phyloP scores from a whole-genome alignment of 2,113 vertebrate species.

The Entelurus aequoreus region DNA sequence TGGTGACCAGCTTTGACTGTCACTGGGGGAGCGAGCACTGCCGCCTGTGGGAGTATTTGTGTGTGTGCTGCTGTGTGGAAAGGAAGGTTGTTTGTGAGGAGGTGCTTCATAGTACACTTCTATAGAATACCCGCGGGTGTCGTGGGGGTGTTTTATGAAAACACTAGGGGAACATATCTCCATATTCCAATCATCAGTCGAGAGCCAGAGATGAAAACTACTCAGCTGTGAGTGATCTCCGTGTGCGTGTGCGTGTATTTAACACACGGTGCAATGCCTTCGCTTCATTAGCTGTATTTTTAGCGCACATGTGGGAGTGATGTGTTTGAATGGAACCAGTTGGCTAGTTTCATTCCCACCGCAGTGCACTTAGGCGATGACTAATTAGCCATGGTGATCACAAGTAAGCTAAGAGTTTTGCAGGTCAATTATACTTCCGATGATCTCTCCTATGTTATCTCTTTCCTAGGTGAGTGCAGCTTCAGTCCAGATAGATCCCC shows the following conservation, averaged over 20 bases:
- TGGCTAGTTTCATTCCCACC: conserved; percentile 57
- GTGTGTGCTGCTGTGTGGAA: conserved; percentile 46
- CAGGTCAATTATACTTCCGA: conserved; percentile 17
- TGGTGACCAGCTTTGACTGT: conserved; percentile 63
- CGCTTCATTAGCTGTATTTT: conserved; percentile 64
- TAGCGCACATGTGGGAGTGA: conserved; percentile 65
- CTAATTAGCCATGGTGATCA: conserved; percentile 45
- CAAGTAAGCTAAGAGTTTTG: conserved; percentile 33
- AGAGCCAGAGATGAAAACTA: conserved; percentile 64
- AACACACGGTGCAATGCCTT: conserved; percentile 42
- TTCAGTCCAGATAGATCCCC: conserved; percentile 38
- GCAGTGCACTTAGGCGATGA: conserved; percentile 46
- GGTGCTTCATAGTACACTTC: conserved; percentile 49
- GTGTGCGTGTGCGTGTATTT: conserved; percentile 5
- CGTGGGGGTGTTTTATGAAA: conserved; percentile 59
- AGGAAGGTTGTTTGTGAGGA: conserved; percentile 7
- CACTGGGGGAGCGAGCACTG: conserved; percentile 60
- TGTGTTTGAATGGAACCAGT: conserved; percentile 67
- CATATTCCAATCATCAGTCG: conserved; percentile 63
- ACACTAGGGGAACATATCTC: conserved; percentile 58
- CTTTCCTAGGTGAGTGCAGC: conserved; percentile 54
- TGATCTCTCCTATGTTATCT: conserved; percentile 7
- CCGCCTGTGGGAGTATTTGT: conserved; percentile 48
- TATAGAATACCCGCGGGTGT: conserved; percentile 55
- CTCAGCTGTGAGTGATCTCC: conserved; percentile 41